These are phyloP conservation scores for Notocelia uddmanniana DNA, from an alignment of 2,888 invertebrate species.

Conservation along the genomic window DNA sequence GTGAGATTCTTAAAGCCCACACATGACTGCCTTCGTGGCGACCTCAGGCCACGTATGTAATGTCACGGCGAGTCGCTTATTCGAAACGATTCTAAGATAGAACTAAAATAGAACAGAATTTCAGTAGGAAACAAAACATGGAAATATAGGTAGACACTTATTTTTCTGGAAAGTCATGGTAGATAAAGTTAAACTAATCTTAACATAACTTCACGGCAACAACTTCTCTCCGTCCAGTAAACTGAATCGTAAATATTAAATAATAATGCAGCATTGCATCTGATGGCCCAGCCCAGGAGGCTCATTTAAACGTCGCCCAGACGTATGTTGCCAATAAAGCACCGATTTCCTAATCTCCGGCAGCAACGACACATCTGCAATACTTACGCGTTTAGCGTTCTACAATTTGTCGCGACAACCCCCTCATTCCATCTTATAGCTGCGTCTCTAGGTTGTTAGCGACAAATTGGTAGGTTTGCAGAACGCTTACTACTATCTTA, in stretches of 20 bases:
- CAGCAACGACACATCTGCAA: constrained; percentile 53
- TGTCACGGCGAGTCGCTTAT: constrained; percentile 72
- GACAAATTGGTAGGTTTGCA: too few relatives aligned
- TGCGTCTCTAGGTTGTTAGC: too few relatives aligned
- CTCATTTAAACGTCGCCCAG: constrained; percentile 55
- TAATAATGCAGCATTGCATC: constrained; percentile 46
- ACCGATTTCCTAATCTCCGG: constrained; percentile 60
- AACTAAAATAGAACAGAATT: constrained; percentile 31
- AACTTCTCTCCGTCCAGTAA: background rate
- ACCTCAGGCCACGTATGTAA: constrained; percentile 70
- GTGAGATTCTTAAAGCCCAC: constrained; percentile 46
- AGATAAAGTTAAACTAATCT: background rate
- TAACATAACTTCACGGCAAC: background rate
- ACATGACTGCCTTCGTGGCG: constrained; percentile 72
- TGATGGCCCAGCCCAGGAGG: constrained; percentile 52
- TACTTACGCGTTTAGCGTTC: constrained; percentile 14
- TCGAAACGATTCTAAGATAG: constrained; percentile 55
- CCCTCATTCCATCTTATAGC: too few relatives aligned
- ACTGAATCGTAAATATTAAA: constrained; percentile 46
- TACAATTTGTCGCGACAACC: too few relatives aligned
- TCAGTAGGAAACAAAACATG: too few relatives aligned
- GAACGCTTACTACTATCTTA: background rate
- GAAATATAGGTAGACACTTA: too few relatives aligned
- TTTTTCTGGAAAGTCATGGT: background rate
- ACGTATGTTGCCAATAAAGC: constrained; percentile 59